Evolutionary conservation across 2,113 vertebrate genomes (phyloP).

Genomic region (Leptocoma aspasia): DNA sequence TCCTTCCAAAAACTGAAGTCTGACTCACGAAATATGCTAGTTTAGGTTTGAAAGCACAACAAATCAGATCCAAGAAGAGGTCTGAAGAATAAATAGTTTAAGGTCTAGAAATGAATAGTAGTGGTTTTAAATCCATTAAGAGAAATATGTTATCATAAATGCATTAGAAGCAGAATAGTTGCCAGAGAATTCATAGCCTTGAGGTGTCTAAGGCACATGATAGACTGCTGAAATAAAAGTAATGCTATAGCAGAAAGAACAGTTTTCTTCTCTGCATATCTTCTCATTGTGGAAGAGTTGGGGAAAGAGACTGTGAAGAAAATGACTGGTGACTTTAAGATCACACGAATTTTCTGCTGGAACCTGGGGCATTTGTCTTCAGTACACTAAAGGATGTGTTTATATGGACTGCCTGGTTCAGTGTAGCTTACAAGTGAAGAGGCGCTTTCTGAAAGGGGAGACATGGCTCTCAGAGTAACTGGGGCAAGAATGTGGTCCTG

Average conservation of each 20-base stretch:
- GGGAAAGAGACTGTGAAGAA: not conserved
- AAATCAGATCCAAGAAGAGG: not conserved
- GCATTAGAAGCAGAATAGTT: not conserved
- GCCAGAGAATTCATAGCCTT: not conserved
- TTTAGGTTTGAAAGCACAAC: not conserved
- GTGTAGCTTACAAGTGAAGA: not conserved
- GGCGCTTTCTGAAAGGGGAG: not conserved
- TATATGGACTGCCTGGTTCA: not conserved
- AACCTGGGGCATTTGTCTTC: not conserved
- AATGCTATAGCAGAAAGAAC: not conserved
- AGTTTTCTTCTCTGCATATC: not conserved
- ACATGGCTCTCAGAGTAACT: not conserved
- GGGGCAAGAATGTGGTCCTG: not conserved
- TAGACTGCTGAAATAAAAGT: not conserved
- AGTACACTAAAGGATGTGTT: not conserved
- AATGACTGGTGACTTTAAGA: not conserved
- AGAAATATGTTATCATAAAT: not conserved
- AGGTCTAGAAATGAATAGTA: not conserved
- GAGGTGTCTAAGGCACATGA: not conserved
- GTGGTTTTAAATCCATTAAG: not conserved
- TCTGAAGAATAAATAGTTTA: not conserved
- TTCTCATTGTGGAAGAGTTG: not conserved
- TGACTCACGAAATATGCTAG: not conserved
- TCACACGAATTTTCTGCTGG: not conserved
- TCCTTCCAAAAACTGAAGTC: not conserved